Conservation (phyloP, 2,888 invertebrate genomes). For the Ashinkailepas kermadecensis region DNA sequence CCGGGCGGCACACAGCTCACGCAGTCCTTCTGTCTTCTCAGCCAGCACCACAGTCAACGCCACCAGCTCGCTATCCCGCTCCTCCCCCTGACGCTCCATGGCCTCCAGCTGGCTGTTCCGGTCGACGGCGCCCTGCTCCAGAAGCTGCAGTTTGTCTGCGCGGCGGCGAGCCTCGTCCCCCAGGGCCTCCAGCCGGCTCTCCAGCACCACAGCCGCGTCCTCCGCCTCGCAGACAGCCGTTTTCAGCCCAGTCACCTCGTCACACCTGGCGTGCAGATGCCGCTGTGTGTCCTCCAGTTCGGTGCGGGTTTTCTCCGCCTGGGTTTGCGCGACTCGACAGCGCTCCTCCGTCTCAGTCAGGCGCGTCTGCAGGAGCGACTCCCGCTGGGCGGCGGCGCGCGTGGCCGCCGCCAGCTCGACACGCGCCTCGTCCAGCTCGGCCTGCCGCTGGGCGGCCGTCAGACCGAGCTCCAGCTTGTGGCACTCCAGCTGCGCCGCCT, state of each 20-base stretch:
- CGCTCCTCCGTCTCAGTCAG: background rate
- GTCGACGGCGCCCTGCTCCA: background rate
- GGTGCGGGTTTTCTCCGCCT: background rate
- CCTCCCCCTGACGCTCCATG: background rate
- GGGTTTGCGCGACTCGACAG: background rate
- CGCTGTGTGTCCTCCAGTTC: background rate
- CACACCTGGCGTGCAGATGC: background rate
- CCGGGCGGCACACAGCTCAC: background rate
- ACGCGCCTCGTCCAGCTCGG: background rate
- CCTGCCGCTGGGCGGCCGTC: background rate
- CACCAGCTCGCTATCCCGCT: background rate
- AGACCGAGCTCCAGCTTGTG: background rate
- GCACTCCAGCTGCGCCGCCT: background rate
- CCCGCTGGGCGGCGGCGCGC: background rate
- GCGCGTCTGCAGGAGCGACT: background rate
- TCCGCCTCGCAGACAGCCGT: background rate
- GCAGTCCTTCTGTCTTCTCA: background rate
- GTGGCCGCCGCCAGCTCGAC: background rate
- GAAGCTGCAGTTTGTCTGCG: background rate
- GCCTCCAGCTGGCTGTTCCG: background rate
- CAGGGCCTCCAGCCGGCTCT: background rate
- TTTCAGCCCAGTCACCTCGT: background rate
- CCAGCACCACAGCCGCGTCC: background rate
- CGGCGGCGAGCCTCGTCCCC: background rate
- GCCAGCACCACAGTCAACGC: background rate